Evolutionary conservation across 1,140 invertebrate species (phyloP).

Genomic region (Ips typographus): DNA sequence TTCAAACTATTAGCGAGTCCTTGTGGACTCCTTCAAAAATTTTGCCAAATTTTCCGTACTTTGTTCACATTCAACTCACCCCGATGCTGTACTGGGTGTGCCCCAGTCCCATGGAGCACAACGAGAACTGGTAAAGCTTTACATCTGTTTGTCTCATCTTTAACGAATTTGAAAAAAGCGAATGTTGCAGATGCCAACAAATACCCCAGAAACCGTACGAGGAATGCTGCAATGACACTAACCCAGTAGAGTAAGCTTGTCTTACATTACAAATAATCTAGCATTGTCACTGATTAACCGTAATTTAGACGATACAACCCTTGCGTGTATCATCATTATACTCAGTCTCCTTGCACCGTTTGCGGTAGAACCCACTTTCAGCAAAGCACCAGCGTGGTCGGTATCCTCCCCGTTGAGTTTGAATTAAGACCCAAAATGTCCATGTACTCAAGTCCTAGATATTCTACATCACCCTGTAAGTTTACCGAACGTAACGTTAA

Average conservation of each 20-base stretch:
- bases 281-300: background rate
- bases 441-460: background rate
- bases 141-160: background rate
- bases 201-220: slow-evolving; percentile 31
- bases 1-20: slow-evolving; percentile 1
- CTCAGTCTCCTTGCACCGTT: slow-evolving; percentile 27
- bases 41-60: slow-evolving; percentile 17
- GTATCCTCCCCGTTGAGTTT: slow-evolving; percentile 19
- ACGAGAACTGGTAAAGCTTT: slow-evolving; percentile 27
- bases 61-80: slow-evolving; percentile 1
- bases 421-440: slow-evolving; percentile 15
- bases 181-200: slow-evolving; percentile 30
- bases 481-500: no score
- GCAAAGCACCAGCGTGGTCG: slow-evolving; percentile 24
- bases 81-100: slow-evolving; percentile 9
- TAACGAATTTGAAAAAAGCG: slow-evolving; percentile 32
- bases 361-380: slow-evolving; percentile 36
- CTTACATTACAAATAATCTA: background rate
- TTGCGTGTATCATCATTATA: slow-evolving; percentile 32
- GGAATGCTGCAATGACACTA: slow-evolving; percentile 15
- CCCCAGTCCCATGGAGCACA: slow-evolving; percentile 10
- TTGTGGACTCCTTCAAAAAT: background rate
- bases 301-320: slow-evolving; percentile 24
- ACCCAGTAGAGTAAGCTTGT: slow-evolving; percentile 5
- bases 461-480: background rate